Evolutionary conservation across 2,888 invertebrate species (phyloP).

Genomic region (Metalampra italica): DNA sequence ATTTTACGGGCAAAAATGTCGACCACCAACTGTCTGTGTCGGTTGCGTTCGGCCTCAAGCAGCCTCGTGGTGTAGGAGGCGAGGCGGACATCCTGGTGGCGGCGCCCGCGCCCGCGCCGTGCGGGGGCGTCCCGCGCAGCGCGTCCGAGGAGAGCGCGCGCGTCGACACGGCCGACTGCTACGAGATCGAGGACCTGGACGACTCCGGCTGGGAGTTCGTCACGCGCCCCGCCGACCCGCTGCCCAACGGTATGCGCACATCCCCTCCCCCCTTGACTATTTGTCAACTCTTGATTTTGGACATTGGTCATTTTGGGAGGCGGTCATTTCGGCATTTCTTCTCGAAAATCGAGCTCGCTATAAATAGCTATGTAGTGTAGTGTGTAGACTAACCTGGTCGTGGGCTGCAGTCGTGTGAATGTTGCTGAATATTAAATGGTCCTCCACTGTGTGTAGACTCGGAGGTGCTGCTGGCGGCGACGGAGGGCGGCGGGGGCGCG

Average conservation of each 20-base stretch:
- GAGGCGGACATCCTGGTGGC: slow-evolving; percentile 46
- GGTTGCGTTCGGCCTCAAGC: not conserved
- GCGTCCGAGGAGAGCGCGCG: slow-evolving; percentile 23
- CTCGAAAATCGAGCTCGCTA: too few species aligned
- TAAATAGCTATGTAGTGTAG: too few species aligned
- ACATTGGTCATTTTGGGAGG: too few species aligned
- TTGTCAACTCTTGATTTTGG: not conserved
- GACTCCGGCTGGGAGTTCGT: slow-evolving; percentile 74
- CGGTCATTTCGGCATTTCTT: too few species aligned
- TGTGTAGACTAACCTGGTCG: too few species aligned
- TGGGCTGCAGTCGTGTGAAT: not conserved
- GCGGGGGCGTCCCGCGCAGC: slow-evolving; percentile 19
- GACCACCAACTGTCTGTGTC: too few species aligned
- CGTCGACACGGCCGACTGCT: slow-evolving; percentile 72
- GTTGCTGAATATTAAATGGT: too few species aligned
- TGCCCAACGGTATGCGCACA: slow-evolving; percentile 50
- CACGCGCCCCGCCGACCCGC: slow-evolving; percentile 56
- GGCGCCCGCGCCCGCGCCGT: slow-evolving; percentile 18
- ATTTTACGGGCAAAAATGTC: too few species aligned
- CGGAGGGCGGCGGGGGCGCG: slow-evolving; percentile 12
- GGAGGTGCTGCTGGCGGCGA: slow-evolving; percentile 41
- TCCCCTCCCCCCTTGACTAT: not conserved
- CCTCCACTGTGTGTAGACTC: slow-evolving; percentile 40
- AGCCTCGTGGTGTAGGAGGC: slow-evolving; percentile 38
- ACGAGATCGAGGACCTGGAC: slow-evolving; percentile 72